Evolutionary conservation across 2,888 invertebrate species (phyloP).

Genomic region (Halictus ligatus): DNA sequence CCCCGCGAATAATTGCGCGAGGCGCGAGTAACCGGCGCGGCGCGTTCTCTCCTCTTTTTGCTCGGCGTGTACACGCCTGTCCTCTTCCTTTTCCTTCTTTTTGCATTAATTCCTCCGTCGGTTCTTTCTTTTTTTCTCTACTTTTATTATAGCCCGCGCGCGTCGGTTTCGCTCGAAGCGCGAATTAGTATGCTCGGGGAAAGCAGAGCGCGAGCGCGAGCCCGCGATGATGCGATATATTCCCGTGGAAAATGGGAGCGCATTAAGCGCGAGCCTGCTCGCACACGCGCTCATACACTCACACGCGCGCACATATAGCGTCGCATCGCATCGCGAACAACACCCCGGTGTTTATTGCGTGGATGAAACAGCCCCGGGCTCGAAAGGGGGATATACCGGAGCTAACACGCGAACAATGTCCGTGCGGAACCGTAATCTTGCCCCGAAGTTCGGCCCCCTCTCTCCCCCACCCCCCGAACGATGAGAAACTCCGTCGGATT

Average conservation of each 20-base stretch:
- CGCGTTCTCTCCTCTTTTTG: background rate
- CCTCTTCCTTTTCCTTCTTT: background rate
- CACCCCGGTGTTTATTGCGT: conserved; percentile 58
- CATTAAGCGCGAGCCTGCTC: conserved; percentile 35
- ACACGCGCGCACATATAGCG: background rate
- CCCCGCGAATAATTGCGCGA: conserved; percentile 42
- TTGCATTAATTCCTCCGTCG: background rate
- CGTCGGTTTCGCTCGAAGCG: conserved; percentile 23
- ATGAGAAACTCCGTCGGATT: conserved; percentile 65
- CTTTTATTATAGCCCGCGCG: background rate
- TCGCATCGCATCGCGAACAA: conserved; percentile 8
- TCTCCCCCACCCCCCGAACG: background rate
- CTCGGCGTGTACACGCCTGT: background rate
- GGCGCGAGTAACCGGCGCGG: conserved; percentile 12
- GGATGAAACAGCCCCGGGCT: conserved; percentile 54
- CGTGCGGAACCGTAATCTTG: conserved; percentile 66
- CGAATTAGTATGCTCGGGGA: conserved; percentile 54
- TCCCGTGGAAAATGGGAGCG: conserved; percentile 51
- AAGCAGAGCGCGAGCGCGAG: conserved; percentile 34
- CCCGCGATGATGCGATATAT: conserved; percentile 52
- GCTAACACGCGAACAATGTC: conserved; percentile 47
- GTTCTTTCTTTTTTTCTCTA: background rate
- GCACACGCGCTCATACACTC: conserved; percentile 9
- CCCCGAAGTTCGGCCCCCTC: conserved; percentile 59
- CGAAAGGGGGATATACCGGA: conserved; percentile 22